phyloP scores from a whole-genome alignment of 2,113 vertebrate genomes.

The Brachyistius frenatus region DNA sequence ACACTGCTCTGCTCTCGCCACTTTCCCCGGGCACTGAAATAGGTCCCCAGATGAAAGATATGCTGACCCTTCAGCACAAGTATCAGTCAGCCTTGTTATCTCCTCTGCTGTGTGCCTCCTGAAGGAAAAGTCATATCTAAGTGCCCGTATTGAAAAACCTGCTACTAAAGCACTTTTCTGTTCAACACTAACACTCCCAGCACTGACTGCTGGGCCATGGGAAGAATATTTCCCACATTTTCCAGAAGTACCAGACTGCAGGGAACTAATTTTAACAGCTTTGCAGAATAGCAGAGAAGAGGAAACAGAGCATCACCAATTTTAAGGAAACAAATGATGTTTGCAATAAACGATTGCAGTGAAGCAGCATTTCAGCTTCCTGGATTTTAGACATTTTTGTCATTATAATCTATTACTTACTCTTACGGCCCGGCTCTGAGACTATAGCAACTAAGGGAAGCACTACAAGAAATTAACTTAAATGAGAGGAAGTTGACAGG shows the following conservation, averaged over 20 bases:
- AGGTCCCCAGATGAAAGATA: constrained; percentile 9
- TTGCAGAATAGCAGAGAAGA: no score
- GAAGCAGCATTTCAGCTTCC: no score
- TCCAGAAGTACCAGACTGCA: neutral
- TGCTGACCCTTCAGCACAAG: constrained; percentile 30
- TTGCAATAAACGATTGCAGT: no score
- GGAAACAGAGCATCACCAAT: no score
- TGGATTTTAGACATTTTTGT: no score
- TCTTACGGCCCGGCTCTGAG: no score
- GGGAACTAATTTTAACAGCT: neutral
- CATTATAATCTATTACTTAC: no score
- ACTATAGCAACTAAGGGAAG: no score
- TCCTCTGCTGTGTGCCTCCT: constrained; percentile 10
- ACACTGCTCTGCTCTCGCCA: neutral
- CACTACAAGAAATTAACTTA: no score
- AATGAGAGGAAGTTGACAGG: no score
- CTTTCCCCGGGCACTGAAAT: neutral
- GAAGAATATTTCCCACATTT: neutral
- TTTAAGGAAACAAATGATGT: no score
- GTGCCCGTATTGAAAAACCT: constrained; percentile 11
- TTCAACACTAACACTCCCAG: neutral
- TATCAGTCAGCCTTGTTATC: constrained; percentile 52
- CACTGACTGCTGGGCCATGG: neutral
- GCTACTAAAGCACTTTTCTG: constrained; percentile 12
- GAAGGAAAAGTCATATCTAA: constrained; percentile 20